These are phyloP conservation scores for Euura saliciscinereae DNA, from an alignment of 1,140 invertebrate genomes.

Conservation along the genomic window DNA sequence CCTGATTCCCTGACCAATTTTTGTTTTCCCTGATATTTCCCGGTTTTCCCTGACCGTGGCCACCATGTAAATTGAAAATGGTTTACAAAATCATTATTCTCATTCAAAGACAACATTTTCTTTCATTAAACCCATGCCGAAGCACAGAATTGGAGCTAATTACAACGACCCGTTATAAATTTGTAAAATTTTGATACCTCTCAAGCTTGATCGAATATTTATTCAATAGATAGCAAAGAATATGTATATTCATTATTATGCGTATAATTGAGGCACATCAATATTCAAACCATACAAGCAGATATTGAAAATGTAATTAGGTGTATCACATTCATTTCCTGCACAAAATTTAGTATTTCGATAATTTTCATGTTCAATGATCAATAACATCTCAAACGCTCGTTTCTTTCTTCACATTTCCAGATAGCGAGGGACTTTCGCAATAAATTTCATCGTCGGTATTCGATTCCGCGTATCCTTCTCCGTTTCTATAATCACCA, in stretches of 20 bases:
- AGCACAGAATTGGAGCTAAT: too few species aligned
- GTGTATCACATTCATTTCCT: conserved; percentile 3
- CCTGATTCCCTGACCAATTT: too few species aligned
- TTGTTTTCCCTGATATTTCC: too few species aligned
- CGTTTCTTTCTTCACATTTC: conserved; percentile 50
- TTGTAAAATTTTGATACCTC: too few species aligned
- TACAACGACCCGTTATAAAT: too few species aligned
- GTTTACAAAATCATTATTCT: too few species aligned
- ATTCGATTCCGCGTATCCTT: not conserved
- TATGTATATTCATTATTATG: not conserved
- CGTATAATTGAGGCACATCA: conserved; percentile 3
- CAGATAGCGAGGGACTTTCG: conserved; percentile 19
- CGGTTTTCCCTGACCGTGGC: too few species aligned
- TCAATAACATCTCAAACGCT: conserved; percentile 41
- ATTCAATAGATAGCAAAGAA: not conserved
- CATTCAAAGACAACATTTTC: too few species aligned
- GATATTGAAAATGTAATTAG: not conserved
- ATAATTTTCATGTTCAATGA: not conserved
- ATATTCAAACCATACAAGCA: not conserved
- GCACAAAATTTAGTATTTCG: not conserved
- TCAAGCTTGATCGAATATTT: too few species aligned
- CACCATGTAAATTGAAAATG: too few species aligned
- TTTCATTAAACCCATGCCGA: too few species aligned
- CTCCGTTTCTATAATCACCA: not conserved
- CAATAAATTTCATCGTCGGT: conserved; percentile 31